Evolutionary conservation across 2,888 invertebrate genomes (phyloP), one percentile per base, ranked within the genome.

Genomic region (Ditula angustiorana): DNA sequence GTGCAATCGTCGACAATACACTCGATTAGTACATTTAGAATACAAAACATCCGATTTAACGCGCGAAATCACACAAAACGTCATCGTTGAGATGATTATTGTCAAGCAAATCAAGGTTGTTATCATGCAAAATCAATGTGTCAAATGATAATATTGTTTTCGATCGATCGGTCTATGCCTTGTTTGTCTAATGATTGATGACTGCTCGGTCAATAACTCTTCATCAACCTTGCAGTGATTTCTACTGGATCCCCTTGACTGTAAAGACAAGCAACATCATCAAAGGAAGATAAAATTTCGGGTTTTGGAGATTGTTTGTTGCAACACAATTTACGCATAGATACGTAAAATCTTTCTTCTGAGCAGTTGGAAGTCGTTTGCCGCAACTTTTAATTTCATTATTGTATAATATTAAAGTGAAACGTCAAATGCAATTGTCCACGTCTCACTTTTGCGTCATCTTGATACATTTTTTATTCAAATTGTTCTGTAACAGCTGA

Each of bases 401-500:
- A 49, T 62, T 62, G 56, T 57, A 50, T 57, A 62, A 62, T 41
- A 57, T 62, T 19, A 57, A 62, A 57, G 56, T 50, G 62, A 62
- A 62, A 62, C 41, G 26, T n/a, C n/a, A n/a, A 60, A 28, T 30
- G 30, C 56, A 37, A 49, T 16, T 49, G 58, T 50, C 50, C 47
- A 35, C 24, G 58, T 56, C 50, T 41, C 41, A 56, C 41, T 30
- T 57, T 52, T 46, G 50, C 57, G 50, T 57, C 57, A 50, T 33
- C 41, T 35, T 26, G 46, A 47, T 47, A 52, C 49, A 24, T 35
- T 53, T 53, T 61, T 61, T 55, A 41, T 58, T 58, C 57, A 57
- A 46, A 57, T 50, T 23, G 23, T 57, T 62, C 56, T 57, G 56
- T 41, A 62, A 62, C 21, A 16, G 47, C 58, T 64, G 64, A 53